Percentiles rank a stretch among this genome's conserved stretches.
These are phyloP conservation scores for Aquatica leii DNA, from an alignment of 2,888 invertebrate species.

Conservation along the genomic window DNA sequence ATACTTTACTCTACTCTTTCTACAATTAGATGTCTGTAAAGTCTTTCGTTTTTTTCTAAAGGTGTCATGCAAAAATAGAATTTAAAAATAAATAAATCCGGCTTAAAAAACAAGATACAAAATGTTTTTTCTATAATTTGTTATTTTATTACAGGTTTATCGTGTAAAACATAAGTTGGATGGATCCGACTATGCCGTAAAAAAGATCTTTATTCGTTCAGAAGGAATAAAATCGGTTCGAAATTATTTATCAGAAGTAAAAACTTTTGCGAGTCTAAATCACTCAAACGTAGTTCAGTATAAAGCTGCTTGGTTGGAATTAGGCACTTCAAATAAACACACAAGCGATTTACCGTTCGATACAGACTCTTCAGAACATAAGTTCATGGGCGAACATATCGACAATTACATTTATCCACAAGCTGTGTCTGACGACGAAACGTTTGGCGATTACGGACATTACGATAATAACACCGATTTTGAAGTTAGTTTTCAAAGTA, in stretches of 20 bases:
- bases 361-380: conserved; percentile 15
- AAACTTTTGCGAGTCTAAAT: conserved; percentile 79
- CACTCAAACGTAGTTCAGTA: conserved; percentile 85
- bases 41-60: no score
- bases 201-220: conserved; percentile 75
- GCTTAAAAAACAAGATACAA: no score
- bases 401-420: conserved; percentile 39
- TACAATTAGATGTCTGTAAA: no score
- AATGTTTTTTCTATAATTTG: no score
- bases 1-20: no score
- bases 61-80: no score
- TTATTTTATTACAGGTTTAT: conserved; percentile 62
- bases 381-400: conserved; percentile 18
- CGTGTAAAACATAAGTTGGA: conserved; percentile 79
- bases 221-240: conserved; percentile 70
- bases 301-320: conserved; percentile 84
- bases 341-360: conserved; percentile 18
- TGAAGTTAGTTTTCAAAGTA: conserved; percentile 48
- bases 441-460: conserved; percentile 17
- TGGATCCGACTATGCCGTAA: conserved; percentile 80
- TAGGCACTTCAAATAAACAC: conserved; percentile 56
- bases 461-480: conserved; percentile 51
- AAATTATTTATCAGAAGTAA: conserved; percentile 78
- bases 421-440: conserved; percentile 30
- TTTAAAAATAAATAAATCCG: no score